Base-by-base conservation (phyloP, 2,797 vertebrate species). In the Basileuterus tristriatus region DNA sequence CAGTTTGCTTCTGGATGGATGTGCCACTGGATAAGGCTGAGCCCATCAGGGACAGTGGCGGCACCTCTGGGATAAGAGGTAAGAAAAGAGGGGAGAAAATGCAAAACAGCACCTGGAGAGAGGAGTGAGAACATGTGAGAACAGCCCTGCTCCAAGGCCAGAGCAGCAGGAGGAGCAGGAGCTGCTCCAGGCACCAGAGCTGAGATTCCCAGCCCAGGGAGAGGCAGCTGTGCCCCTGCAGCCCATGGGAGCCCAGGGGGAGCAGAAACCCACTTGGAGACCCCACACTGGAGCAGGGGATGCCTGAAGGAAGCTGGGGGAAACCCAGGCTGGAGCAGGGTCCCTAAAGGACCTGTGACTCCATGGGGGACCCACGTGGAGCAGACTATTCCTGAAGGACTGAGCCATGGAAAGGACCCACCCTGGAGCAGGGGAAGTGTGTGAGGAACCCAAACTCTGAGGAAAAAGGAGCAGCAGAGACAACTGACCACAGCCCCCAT, bases 281-380 rank as follows among this genome's bases (percentile, higher is more conserved):
- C 17, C 55, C 47, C 63, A 52, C 19, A 9, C 12, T 18, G 27
- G 65, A 56, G 6, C 49, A 34, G 12, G 6, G 6, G 15, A 8
- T 59, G 22, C 22, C 62, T 32, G 18, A 19, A 44, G 53, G 44
- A 52, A 52, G 23, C 37, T 53, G n/a, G 16, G n/a, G 17, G 41
- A 22, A 65, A 1, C 21, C 21, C 11, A 5, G 0, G 0, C 16
- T 64, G 81, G 30, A 56, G 43, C 26, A 74, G 24, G 7, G 32
- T 34, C 36, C 43, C 49, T 26, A n/a, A 30, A 56, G 50, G 43
- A n/a, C 2, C 6, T 34, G 26, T 62, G 64, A 6, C 12, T 39
- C 64, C 21, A 5, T 44, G 20, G 20, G 36, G 15, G 6, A 13
- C 4, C 11, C 47, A 11, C 0, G 4, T 47, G 64, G 17, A 55